phyloP scores from a whole-genome alignment of 2,797 vertebrate species.

The Anguilla anguilla region DNA sequence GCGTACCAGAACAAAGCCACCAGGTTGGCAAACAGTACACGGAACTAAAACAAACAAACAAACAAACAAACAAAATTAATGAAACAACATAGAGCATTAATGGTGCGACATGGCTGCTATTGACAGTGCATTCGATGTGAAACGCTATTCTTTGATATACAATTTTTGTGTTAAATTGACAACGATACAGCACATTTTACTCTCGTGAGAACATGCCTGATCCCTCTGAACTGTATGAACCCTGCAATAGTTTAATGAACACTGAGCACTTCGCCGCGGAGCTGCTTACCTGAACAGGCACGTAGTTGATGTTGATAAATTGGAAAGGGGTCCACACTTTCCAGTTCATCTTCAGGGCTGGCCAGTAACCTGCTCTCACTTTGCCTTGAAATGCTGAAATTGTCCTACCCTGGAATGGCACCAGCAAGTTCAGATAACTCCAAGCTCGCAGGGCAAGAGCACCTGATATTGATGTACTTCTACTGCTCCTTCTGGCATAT shows the following conservation, averaged over 20 bases:
- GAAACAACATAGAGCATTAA: neutral
- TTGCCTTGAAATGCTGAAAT: constrained; percentile 66
- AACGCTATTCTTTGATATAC: neutral
- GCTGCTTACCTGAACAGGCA: constrained; percentile 79
- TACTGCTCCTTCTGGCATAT: too few relatives aligned
- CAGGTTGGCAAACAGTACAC: constrained; percentile 85
- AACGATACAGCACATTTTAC: too few relatives aligned
- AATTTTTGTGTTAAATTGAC: too few relatives aligned
- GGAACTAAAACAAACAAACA: constrained; percentile 70
- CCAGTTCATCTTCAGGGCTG: constrained; percentile 86
- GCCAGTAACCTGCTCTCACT: constrained; percentile 77
- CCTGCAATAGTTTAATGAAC: neutral
- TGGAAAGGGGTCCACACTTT: constrained; percentile 87
- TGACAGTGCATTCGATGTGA: constrained; percentile 11
- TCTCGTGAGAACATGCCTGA: too few relatives aligned
- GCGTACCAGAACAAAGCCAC: constrained; percentile 87
- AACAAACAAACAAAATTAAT: constrained; percentile 15
- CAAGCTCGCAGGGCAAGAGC: neutral
- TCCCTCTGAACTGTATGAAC: neutral
- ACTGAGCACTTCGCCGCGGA: neutral
- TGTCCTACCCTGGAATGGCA: constrained; percentile 71
- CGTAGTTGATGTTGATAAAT: constrained; percentile 85
- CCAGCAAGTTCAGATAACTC: neutral
- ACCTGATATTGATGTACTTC: too few relatives aligned
- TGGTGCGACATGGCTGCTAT: neutral